Evolutionary conservation across 2,888 invertebrate genomes (phyloP).

Genomic region (Apodemia zela): DNA sequence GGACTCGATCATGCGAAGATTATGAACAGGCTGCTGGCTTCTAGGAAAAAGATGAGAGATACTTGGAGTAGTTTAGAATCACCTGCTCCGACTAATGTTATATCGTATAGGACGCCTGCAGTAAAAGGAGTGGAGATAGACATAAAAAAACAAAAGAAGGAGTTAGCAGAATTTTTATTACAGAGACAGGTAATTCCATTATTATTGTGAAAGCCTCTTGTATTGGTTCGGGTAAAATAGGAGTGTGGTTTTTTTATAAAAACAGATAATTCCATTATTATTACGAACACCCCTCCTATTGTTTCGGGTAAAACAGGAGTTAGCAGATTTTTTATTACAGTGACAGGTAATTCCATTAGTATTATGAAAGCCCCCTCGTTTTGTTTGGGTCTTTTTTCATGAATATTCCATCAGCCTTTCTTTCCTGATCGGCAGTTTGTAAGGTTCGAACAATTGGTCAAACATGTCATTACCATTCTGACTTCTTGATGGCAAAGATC

Average conservation of each 20-base stretch:
- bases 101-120: conserved; percentile 50
- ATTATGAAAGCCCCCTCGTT: too few species aligned
- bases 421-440: too few species aligned
- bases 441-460: too few species aligned
- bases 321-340: conserved; percentile 77
- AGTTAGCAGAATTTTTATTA: conserved; percentile 77
- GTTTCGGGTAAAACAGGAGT: conserved; percentile 43
- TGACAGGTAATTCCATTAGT: conserved; percentile 56
- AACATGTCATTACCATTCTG: too few species aligned
- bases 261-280: conserved; percentile 52
- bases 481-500: too few species aligned
- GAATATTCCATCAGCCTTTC: too few species aligned
- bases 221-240: conserved; percentile 27
- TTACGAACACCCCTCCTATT: too few species aligned
- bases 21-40: conserved; percentile 75
- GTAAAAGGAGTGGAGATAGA: conserved; percentile 38
- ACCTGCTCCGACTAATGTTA: conserved; percentile 41
- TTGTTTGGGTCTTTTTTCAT: too few species aligned
- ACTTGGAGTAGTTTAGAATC: conserved; percentile 68
- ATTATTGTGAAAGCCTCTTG: too few species aligned
- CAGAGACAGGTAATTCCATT: conserved; percentile 64
- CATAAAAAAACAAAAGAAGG: conserved; percentile 57
- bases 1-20: conserved; percentile 85
- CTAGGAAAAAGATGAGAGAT: conserved; percentile 73
- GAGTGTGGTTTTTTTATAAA: too few species aligned